A percentile compares a stretch with the other conserved stretches of the same genome.
Evolutionary conservation across 2,113 vertebrate genomes (phyloP).

Genomic region (Nematolebias whitei): DNA sequence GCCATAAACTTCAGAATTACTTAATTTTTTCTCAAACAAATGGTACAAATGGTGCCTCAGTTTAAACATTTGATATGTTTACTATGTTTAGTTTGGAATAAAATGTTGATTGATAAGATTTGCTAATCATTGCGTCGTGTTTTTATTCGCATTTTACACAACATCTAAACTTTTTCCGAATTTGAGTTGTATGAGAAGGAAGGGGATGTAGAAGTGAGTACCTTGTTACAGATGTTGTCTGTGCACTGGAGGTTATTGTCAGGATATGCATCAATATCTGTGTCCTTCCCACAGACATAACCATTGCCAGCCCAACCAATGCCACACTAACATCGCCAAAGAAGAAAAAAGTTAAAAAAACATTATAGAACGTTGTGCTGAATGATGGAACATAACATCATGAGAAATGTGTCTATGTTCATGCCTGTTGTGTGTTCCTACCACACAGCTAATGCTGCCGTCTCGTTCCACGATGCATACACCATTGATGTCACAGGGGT

Average conservation of each 20-base stretch:
- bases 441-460: constrained; percentile 87
- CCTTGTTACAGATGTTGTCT: constrained; percentile 88
- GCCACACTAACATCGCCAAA: constrained; percentile 81
- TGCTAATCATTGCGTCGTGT: too few relatives aligned
- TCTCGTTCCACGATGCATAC: constrained; percentile 87
- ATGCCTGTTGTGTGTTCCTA: constrained; percentile 66
- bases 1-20: too few relatives aligned
- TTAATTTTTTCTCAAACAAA: too few relatives aligned
- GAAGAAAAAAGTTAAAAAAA: constrained; percentile 20
- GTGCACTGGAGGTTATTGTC: constrained; percentile 85
- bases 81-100: too few relatives aligned
- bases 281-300: constrained; percentile 90
- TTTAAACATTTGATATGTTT: too few relatives aligned
- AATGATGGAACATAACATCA: neutral
- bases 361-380: too few relatives aligned
- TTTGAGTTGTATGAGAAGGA: neutral
- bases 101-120: too few relatives aligned
- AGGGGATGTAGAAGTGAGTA: constrained; percentile 15
- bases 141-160: too few relatives aligned
- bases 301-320: constrained; percentile 96
- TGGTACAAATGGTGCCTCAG: too few relatives aligned
- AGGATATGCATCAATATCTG: constrained; percentile 95
- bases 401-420: neutral
- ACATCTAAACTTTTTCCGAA: too few relatives aligned
- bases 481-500: constrained; percentile 88